Evolutionary conservation across 2,797 vertebrate genomes (phyloP).

Genomic region (Pipistrellus pygmaeus): DNA sequence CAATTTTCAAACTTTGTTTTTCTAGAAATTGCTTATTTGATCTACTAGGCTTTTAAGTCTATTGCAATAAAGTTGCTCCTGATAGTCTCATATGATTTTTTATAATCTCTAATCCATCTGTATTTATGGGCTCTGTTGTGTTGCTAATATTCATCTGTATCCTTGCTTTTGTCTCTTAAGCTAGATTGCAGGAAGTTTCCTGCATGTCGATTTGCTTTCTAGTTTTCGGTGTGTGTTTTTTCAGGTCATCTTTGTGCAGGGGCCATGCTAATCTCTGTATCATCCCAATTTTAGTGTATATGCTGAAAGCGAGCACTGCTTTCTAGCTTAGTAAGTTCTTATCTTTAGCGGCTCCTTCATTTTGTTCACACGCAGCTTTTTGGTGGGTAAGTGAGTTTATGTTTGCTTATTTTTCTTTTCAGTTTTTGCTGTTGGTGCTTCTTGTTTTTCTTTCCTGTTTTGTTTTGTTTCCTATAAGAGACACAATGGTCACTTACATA

Average conservation of each 20-base stretch:
- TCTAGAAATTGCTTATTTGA: background rate
- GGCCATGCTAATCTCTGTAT: too few species aligned
- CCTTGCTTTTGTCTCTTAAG: background rate
- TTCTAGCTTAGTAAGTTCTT: background rate
- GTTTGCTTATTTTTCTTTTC: slow-evolving; percentile 21
- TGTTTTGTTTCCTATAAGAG: background rate
- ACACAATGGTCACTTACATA: background rate
- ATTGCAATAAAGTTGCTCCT: background rate
- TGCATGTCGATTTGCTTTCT: background rate
- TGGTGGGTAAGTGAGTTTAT: background rate
- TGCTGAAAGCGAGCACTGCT: background rate
- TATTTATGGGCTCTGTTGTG: background rate
- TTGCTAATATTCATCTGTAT: background rate
- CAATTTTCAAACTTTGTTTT: background rate
- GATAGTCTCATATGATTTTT: background rate
- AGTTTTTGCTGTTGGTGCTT: background rate
- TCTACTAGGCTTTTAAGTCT: background rate
- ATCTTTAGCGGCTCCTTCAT: background rate
- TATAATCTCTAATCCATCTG: background rate
- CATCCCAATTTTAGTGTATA: too few species aligned
- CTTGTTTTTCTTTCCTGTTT: background rate
- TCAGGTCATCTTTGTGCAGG: too few species aligned
- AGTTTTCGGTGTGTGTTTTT: too few species aligned
- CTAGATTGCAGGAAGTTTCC: background rate
- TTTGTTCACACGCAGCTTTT: background rate